These are phyloP conservation scores for Idaea straminata DNA, from an alignment of 2,888 invertebrate species.

Conservation along the genomic window DNA sequence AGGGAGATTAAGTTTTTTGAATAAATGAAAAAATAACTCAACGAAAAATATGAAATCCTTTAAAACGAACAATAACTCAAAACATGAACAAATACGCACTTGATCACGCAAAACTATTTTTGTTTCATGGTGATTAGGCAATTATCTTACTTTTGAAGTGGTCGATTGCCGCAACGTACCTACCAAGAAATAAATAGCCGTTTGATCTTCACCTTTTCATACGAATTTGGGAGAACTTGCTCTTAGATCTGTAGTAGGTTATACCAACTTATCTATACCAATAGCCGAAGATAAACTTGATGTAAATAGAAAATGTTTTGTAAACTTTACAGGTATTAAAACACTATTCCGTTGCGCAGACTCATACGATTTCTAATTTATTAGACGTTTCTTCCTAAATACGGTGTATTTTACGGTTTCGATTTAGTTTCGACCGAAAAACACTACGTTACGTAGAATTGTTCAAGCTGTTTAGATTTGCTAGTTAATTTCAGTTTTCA, in stretches of 20 bases:
- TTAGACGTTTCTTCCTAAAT: conserved; percentile 26
- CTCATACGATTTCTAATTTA: conserved; percentile 26
- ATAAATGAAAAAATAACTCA: too few relatives aligned
- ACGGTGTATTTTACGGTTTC: conserved; percentile 24
- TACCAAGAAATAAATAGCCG: not conserved
- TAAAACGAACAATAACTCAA: not conserved
- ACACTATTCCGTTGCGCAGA: conserved; percentile 17
- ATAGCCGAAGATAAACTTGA: not conserved
- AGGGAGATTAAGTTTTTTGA: too few relatives aligned
- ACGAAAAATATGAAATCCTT: not conserved
- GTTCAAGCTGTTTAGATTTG: conserved; percentile 50
- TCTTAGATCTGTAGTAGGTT: not conserved
- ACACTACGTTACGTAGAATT: conserved; percentile 10
- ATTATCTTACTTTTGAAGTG: not conserved
- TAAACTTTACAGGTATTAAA: conserved; percentile 19
- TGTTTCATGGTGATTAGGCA: not conserved
- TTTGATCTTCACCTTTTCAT: not conserved
- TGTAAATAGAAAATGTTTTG: conserved; percentile 4
- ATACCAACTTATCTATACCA: not conserved
- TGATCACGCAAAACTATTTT: not conserved
- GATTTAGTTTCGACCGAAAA: conserved; percentile 21
- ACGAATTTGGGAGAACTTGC: not conserved
- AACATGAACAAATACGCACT: not conserved
- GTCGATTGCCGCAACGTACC: not conserved
- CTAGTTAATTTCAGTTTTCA: conserved; percentile 61